Conservation (phyloP, 2,888 invertebrate species). For the Andrena camellia region DNA sequence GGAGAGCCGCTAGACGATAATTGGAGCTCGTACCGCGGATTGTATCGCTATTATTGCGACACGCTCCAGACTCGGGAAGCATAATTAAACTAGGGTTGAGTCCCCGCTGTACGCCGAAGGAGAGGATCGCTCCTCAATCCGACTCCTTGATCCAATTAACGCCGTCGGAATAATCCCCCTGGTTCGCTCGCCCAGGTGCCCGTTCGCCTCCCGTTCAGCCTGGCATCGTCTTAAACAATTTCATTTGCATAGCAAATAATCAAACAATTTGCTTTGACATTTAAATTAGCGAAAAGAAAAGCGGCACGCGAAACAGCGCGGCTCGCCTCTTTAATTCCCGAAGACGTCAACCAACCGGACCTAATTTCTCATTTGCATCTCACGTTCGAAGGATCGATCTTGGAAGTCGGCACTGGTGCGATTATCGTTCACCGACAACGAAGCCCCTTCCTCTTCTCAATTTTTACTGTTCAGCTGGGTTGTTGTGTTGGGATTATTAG, state of each 20-base stretch:
- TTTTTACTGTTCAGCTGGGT: too few relatives aligned
- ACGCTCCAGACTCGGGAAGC: conserved; percentile 76
- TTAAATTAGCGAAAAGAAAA: conserved; percentile 79
- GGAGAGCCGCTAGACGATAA: conserved; percentile 42
- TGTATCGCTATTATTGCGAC: conserved; percentile 78
- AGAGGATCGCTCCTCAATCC: conserved; percentile 81
- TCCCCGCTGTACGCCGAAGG: conserved; percentile 69
- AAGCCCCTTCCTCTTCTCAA: too few relatives aligned
- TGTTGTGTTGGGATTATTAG: too few relatives aligned
- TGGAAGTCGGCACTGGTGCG: neutral
- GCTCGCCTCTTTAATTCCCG: conserved; percentile 76
- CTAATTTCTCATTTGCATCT: conserved; percentile 75
- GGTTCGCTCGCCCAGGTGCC: conserved; percentile 65
- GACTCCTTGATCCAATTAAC: conserved; percentile 85
- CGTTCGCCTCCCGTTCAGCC: conserved; percentile 62
- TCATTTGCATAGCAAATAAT: conserved; percentile 85
- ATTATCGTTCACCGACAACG: neutral
- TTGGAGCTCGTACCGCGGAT: conserved; percentile 62
- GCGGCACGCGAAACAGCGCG: conserved; percentile 58
- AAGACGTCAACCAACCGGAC: conserved; percentile 76
- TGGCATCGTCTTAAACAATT: conserved; percentile 81
- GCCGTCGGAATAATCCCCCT: conserved; percentile 82
- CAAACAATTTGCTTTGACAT: conserved; percentile 85
- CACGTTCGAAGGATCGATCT: conserved; percentile 7
- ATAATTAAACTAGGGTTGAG: conserved; percentile 82